Conservation (phyloP, 2,888 invertebrate species). For the Rhimphoctona megacephalus region DNA sequence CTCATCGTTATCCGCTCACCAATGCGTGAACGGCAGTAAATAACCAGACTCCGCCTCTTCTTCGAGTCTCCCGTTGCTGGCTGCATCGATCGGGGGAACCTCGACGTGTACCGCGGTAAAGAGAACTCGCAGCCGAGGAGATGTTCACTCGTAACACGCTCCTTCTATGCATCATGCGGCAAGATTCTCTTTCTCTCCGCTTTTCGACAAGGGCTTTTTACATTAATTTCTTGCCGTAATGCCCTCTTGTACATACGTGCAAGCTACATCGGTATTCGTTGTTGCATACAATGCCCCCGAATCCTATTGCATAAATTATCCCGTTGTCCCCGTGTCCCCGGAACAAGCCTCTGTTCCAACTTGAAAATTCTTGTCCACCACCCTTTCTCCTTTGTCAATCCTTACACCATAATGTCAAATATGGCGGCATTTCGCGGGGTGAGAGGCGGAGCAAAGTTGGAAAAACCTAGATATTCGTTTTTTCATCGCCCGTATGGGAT, state of each 20-base stretch:
- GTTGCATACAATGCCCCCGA: slow-evolving; percentile 61
- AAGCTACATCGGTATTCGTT: slow-evolving; percentile 34
- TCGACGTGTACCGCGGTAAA: slow-evolving; percentile 35
- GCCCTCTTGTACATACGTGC: slow-evolving; percentile 34
- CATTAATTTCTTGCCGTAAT: slow-evolving; percentile 61
- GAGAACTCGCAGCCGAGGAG: slow-evolving; percentile 22
- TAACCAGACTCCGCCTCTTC: slow-evolving; percentile 51
- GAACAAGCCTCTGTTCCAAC: slow-evolving; percentile 57
- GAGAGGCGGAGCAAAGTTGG: slow-evolving; percentile 48
- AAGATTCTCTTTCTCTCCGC: slow-evolving; percentile 22
- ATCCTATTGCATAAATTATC: slow-evolving; percentile 77
- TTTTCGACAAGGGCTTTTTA: slow-evolving; percentile 53
- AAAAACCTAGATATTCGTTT: slow-evolving; percentile 18
- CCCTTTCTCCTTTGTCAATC: slow-evolving; percentile 50
- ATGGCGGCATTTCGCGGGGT: slow-evolving; percentile 37
- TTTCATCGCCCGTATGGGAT: not conserved
- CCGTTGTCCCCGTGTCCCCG: slow-evolving; percentile 54
- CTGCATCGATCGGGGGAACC: slow-evolving; percentile 70
- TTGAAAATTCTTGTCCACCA: slow-evolving; percentile 50
- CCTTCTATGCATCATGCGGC: slow-evolving; percentile 36
- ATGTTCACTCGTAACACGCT: slow-evolving; percentile 49
- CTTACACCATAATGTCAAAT: slow-evolving; percentile 32
- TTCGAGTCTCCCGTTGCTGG: slow-evolving; percentile 36
- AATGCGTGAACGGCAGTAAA: slow-evolving; percentile 23
- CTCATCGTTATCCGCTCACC: slow-evolving; percentile 28